These are phyloP conservation scores for Pogonocherus hispidulus DNA, from an alignment of 2,888 invertebrate genomes.

Conservation along the genomic window DNA sequence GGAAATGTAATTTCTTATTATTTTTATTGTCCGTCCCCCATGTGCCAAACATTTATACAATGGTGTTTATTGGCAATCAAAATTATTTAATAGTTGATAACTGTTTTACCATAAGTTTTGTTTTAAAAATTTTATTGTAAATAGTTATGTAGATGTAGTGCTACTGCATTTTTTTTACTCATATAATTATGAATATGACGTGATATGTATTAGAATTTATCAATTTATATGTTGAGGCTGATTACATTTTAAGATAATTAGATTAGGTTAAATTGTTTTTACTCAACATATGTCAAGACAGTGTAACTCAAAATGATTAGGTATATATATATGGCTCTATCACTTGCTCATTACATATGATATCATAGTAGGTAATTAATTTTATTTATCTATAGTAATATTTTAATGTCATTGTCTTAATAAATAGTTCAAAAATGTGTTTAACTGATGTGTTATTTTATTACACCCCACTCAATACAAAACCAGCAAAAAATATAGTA, in stretches of 20 bases:
- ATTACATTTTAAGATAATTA: conserved; percentile 55
- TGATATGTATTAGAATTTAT: conserved; percentile 56
- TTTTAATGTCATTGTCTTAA: conserved; percentile 36
- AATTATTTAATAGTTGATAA: conserved; percentile 23
- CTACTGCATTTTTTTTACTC: conserved; percentile 22
- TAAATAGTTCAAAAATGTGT: conserved; percentile 42
- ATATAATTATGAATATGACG: conserved; percentile 43
- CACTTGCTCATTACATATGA: conserved; percentile 51
- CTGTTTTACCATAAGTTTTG: conserved; percentile 12
- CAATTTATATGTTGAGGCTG: conserved; percentile 59
- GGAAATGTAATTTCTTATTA: conserved; percentile 22
- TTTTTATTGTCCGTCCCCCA: conserved; percentile 48
- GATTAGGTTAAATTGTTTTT: conserved; percentile 53
- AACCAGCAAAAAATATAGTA: no score
- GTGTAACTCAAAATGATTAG: conserved; percentile 39
- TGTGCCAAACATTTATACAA: conserved; percentile 49
- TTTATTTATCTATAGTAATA: conserved; percentile 33
- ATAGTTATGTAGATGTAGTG: conserved; percentile 21
- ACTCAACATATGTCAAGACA: conserved; percentile 49
- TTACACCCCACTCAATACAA: no score
- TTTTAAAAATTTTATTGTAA: conserved; percentile 27
- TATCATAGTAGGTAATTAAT: conserved; percentile 37
- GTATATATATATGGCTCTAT: conserved; percentile 55
- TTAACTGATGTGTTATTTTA: conserved; percentile 32
- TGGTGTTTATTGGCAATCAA: conserved; percentile 29